Conservation (phyloP, 2,888 invertebrate genomes). For the Caenorhabditis drosophilae region DNA sequence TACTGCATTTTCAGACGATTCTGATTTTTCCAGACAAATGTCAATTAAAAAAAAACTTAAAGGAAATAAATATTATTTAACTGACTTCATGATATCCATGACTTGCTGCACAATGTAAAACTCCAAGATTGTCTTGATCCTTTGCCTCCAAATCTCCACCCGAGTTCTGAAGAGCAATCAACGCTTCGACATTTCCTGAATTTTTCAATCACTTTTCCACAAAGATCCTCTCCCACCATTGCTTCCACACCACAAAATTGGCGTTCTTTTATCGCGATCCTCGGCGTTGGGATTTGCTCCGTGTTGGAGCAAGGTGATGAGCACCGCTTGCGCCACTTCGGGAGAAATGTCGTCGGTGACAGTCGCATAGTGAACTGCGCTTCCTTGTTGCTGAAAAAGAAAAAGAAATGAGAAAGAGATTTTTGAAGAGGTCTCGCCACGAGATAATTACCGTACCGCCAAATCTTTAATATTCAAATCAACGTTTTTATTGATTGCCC, state of each 20-base stretch:
- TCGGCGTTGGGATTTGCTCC: constrained; percentile 83
- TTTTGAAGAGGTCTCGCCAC: background rate
- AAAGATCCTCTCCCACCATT: constrained; percentile 75
- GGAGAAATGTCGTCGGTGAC: constrained; percentile 75
- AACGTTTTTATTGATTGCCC: constrained; percentile 48
- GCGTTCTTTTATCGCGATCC: constrained; percentile 91
- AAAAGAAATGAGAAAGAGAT: constrained; percentile 2
- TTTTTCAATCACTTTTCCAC: background rate
- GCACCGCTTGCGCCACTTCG: constrained; percentile 48
- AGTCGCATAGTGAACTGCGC: constrained; percentile 95
- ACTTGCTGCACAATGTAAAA: constrained; percentile 94
- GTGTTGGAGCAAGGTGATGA: constrained; percentile 54
- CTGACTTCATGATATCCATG: constrained; percentile 91
- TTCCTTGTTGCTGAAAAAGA: constrained; percentile 80
- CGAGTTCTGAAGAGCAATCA: constrained; percentile 84
- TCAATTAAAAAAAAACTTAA: too few species aligned
- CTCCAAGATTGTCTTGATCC: constrained; percentile 92
- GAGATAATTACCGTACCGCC: constrained; percentile 18
- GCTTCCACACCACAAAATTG: constrained; percentile 94
- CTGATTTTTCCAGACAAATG: too few species aligned
- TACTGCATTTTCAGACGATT: too few species aligned
- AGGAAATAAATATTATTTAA: too few species aligned
- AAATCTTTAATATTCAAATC: constrained; percentile 44
- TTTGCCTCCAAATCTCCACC: constrained; percentile 83
- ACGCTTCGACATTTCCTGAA: constrained; percentile 84